Base-by-base conservation (phyloP, 1,140 invertebrate species). In the Chrysomallon squamiferum region DNA sequence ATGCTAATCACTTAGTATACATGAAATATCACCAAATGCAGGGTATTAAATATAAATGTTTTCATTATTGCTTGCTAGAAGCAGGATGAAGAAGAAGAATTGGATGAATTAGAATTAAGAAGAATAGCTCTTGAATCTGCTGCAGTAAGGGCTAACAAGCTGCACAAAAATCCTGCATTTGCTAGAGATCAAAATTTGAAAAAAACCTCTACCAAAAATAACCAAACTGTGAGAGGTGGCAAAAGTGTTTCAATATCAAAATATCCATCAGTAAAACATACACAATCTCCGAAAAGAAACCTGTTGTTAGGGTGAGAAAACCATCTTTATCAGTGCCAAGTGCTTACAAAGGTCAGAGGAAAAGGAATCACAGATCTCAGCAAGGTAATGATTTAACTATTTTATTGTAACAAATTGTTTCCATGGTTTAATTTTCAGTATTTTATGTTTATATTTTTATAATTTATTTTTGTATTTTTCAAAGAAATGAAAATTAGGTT, bases 71-170 rank as follows among this genome's bases (percentile, higher is more conserved):
- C n/a, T n/a, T n/a, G n/a, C n/a, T n/a, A n/a, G n/a, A n/a, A n/a
- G n/a, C n/a, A n/a, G n/a, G 47, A 52, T 5, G 68, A 70, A 45
- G 71, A 75, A 57, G 74, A 71, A 13, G 74, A 75, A 7, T 7
- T 73, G 20, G 65, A 73, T 67, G 49, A 64, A n/a, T 30, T 71
- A 11, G 69, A 73, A 33, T 45, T 75, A 27, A 49, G 74, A 22
- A 62, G 62, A 43, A 63, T 71, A 3, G 74, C 74, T 29, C 45
- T 75, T 27, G 68, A 60, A 41, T 75, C 74, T 7, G 33, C 73
- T 43, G 54, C 33, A 6, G 33, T 3, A 25, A 18, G 45, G 13
- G 22, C 52, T 30, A n/a, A 25, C 22, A 63, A n/a, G 30, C 27
- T n/a, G 20, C 9, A 29, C 54, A 15, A 56, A 38, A 60, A 50